Evolutionary conservation across 2,888 invertebrate genomes (phyloP).

Genomic region (Eulithis prunata): DNA sequence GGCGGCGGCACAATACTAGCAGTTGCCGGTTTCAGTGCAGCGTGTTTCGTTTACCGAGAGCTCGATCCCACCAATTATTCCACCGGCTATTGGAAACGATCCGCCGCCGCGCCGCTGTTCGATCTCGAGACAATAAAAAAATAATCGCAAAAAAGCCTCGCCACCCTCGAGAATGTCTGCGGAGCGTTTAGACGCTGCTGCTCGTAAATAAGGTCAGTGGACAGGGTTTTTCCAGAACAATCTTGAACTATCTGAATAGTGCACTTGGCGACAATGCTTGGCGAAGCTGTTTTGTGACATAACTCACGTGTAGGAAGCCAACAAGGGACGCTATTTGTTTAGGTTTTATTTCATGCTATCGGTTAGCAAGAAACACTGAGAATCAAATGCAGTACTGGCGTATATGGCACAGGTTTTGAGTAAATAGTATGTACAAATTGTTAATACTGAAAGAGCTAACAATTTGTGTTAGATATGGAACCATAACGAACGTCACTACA

Average conservation of each 20-base stretch:
- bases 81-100: slow-evolving; percentile 57
- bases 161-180: slow-evolving; percentile 51
- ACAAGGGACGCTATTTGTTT: slow-evolving; percentile 74
- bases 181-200: slow-evolving; percentile 47
- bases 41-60: slow-evolving; percentile 52
- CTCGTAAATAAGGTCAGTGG: slow-evolving; percentile 42
- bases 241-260: slow-evolving; percentile 58
- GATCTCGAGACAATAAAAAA: slow-evolving; percentile 57
- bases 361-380: slow-evolving; percentile 53
- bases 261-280: slow-evolving; percentile 41
- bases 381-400: slow-evolving; percentile 47
- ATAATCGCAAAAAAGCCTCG: slow-evolving; percentile 53
- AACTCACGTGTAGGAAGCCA: slow-evolving; percentile 72
- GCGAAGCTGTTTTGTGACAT: slow-evolving; percentile 59
- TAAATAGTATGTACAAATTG: slow-evolving; percentile 50
- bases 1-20: slow-evolving; percentile 25
- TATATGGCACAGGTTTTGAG: slow-evolving; percentile 59
- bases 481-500: slow-evolving; percentile 39
- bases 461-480: slow-evolving; percentile 55
- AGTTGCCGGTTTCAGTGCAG: slow-evolving; percentile 37
- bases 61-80: slow-evolving; percentile 63
- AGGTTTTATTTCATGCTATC: slow-evolving; percentile 71
- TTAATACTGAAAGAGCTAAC: slow-evolving; percentile 47
- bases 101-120: slow-evolving; percentile 47
- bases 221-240: slow-evolving; percentile 44